Evolutionary conservation across 1,140 invertebrate species (phyloP).

Genomic region (Anagrus nilaparvatae): DNA sequence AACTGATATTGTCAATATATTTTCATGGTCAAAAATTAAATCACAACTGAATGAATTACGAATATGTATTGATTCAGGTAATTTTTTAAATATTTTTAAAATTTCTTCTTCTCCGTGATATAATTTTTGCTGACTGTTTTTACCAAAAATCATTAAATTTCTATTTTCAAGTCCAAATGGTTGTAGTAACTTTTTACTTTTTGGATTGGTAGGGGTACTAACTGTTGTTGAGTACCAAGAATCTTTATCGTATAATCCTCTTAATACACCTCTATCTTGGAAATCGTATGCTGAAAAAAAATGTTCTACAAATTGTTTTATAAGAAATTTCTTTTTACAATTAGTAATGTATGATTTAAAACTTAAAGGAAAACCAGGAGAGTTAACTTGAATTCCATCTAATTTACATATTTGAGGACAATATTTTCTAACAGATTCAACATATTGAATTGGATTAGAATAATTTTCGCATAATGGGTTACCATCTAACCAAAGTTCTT

Average conservation of each 20-base stretch:
- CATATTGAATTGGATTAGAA: conserved; percentile 24
- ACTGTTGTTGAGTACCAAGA: conserved; percentile 33
- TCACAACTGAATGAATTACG: conserved; percentile 24
- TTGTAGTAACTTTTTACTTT: conserved; percentile 15
- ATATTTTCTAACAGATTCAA: conserved; percentile 27
- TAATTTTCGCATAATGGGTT: conserved; percentile 40
- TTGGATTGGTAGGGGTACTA: conserved; percentile 13
- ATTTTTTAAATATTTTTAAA: conserved; percentile 19
- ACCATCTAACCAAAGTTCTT: conserved; percentile 33
- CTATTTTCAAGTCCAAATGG: conserved; percentile 20
- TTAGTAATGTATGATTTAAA: conserved; percentile 23
- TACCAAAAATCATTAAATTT: conserved; percentile 23
- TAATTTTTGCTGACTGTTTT: conserved; percentile 19
- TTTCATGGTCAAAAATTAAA: conserved; percentile 22
- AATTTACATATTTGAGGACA: conserved; percentile 29
- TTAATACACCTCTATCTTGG: conserved; percentile 25
- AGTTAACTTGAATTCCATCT: conserved; percentile 27
- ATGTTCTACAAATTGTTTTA: conserved; percentile 30
- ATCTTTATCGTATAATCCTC: conserved; percentile 30
- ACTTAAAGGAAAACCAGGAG: conserved; percentile 21
- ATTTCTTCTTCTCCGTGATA: conserved; percentile 29
- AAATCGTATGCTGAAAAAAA: conserved; percentile 36
- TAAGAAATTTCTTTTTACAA: conserved; percentile 19
- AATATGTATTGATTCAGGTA: conserved; percentile 32
- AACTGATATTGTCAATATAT: conserved; percentile 21